Evolutionary conservation across 2,888 invertebrate genomes (phyloP).

Genomic region (Agrochola litura): DNA sequence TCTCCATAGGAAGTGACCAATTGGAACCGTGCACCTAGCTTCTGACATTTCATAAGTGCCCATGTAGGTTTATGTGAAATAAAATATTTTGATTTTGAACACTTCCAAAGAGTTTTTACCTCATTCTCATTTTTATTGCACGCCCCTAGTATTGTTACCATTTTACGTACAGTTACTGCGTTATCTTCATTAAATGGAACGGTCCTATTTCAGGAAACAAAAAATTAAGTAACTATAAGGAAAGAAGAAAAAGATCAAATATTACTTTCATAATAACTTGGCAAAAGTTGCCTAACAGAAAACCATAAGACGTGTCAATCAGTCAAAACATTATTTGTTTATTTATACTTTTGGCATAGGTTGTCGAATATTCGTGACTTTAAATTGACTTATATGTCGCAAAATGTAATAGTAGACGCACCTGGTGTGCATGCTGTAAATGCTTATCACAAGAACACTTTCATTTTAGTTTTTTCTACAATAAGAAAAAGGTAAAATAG

Average conservation of each 20-base stretch:
- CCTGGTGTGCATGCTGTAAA: not conserved
- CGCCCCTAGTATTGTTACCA: not conserved
- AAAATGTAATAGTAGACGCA: too few relatives aligned
- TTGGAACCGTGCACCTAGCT: too few relatives aligned
- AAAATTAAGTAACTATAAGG: not conserved
- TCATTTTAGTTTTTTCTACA: not conserved
- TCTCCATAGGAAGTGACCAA: too few relatives aligned
- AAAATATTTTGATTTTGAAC: too few relatives aligned
- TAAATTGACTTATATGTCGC: not conserved
- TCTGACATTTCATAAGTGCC: too few relatives aligned
- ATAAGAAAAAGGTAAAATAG: not conserved
- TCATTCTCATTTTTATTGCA: too few relatives aligned
- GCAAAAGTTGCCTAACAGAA: too few relatives aligned
- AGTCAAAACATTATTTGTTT: not conserved
- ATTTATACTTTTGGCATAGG: too few relatives aligned
- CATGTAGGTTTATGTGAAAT: too few relatives aligned
- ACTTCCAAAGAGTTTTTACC: too few relatives aligned
- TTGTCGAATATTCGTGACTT: not conserved
- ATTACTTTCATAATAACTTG: not conserved
- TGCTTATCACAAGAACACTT: too few relatives aligned
- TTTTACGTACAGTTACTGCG: not conserved
- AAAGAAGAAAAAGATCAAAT: slow-evolving; percentile 2
- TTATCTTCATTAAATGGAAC: not conserved
- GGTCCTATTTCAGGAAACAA: not conserved
- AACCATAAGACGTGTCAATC: not conserved